Evolutionary conservation across 1,140 invertebrate species (phyloP).

Genomic region (Drosophila tani): DNA sequence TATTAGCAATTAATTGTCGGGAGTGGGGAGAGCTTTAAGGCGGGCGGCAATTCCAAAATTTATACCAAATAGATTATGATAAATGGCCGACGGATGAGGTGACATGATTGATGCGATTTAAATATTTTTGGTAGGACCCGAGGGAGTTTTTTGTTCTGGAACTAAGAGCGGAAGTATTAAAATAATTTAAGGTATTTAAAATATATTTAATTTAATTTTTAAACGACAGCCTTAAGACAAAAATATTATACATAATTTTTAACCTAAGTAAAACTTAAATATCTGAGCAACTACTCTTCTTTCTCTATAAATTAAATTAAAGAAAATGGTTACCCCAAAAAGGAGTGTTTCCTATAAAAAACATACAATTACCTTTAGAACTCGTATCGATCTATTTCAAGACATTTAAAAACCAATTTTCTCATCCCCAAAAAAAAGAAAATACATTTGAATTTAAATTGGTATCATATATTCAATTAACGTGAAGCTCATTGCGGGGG

Average conservation of each 20-base stretch:
- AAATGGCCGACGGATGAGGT: not conserved
- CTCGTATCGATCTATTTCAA: not conserved
- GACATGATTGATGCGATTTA: constrained; percentile 15
- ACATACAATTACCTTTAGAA: no score
- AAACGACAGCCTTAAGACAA: no score
- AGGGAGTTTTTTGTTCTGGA: not conserved
- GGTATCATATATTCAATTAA: constrained; percentile 7
- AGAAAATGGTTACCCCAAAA: no score
- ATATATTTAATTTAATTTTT: no score
- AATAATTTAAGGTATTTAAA: not conserved
- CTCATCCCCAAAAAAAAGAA: no score
- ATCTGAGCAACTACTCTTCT: no score
- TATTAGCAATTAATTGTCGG: constrained; percentile 58
- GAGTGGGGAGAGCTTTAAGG: constrained; percentile 25
- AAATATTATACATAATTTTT: no score
- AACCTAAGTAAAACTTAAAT: no score
- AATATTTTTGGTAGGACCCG: constrained; percentile 11
- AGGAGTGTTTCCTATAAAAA: no score
- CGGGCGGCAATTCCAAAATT: constrained; percentile 14
- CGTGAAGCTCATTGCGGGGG: constrained; percentile 5
- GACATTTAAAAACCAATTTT: not conserved
- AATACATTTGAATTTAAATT: not conserved
- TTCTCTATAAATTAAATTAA: no score
- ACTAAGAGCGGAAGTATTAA: not conserved
- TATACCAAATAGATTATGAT: constrained; percentile 18